Percentiles rank a stretch among this genome's conserved stretches.
phyloP scores from a whole-genome alignment of 2,797 vertebrate species.

The Paramormyrops hopkinsi region DNA sequence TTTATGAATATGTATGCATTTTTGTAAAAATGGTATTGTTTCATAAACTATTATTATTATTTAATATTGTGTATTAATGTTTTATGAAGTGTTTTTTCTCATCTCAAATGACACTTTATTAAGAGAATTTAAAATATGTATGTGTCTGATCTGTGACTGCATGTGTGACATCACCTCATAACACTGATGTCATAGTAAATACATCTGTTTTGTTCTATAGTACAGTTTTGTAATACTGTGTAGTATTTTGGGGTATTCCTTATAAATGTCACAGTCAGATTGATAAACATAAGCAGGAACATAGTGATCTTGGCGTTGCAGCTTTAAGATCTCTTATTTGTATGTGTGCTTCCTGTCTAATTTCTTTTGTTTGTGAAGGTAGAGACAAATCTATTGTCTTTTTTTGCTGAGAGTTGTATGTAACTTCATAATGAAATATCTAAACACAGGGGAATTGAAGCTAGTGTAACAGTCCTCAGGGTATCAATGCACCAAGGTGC shows the following conservation, averaged over 20 bases:
- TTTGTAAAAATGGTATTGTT: not conserved
- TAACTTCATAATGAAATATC: constrained; percentile 10
- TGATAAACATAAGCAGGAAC: not conserved
- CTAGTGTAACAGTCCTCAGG: not conserved
- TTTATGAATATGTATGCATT: not conserved
- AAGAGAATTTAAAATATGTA: not conserved
- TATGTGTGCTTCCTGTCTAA: not conserved
- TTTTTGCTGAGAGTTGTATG: not conserved
- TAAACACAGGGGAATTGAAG: not conserved
- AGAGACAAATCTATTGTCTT: not conserved
- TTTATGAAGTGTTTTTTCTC: not conserved
- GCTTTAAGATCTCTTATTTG: not conserved
- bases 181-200: not conserved
- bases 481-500: constrained; percentile 11
- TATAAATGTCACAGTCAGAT: not conserved
- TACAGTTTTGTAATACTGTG: not conserved
- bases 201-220: not conserved
- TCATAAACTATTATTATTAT: not conserved
- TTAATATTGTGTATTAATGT: not conserved
- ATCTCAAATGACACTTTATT: not conserved
- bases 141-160: not conserved
- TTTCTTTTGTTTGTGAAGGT: not conserved
- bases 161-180: not conserved
- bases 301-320: not conserved
- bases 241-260: not conserved